Base-by-base conservation (phyloP, 2,888 invertebrate species). In the Euphydryas editha region DNA sequence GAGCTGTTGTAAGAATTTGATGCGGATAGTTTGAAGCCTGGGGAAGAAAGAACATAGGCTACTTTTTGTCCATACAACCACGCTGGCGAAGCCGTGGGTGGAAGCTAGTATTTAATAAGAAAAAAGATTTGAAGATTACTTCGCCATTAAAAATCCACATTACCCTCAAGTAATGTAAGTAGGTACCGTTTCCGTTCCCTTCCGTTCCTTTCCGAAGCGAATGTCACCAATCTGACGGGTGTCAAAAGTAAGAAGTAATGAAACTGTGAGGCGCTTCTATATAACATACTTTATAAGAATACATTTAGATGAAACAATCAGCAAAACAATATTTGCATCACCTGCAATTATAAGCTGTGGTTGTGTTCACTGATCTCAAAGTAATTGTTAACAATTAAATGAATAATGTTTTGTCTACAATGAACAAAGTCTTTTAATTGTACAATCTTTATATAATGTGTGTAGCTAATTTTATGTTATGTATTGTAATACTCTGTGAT, bases 391-490 rank as follows among this genome's bases (percentile, higher is more conserved):
- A 24, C 36, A 17, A 17, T 54, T 54, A 17, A 63, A 63, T 18
- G 30, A 39, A 20, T 44, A 17, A 42, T 44, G 30, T n/a, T 49
- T 64, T 64, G 58, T 58, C 18, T 64, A 10, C 30, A 30, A 54
- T 36, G 17, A 54, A 62, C 37, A 55, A 62, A 57, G 39, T 37
- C 24, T 18, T 11, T 18, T 61, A 57, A 62, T 47, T 62, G 17
- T 37, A 57, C 49, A 56, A 24, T 47, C 1, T 2, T 17, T 15
- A 47, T 39, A 3, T n/a, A 21, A 51, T 60, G 49, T 11, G 18
- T 49, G 18, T 42, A 13, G 15, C 24, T 54, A 54, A 24, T 24
- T 18, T 47, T 2, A 15, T 11, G 17, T 30, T 36, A 36, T 30
- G 10, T 17, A 54, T n/a, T 47, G 20, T 47, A 20, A 6, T 36